These are phyloP conservation scores for Thecophora atra DNA, from an alignment of 2,888 invertebrate species.

Conservation along the genomic window DNA sequence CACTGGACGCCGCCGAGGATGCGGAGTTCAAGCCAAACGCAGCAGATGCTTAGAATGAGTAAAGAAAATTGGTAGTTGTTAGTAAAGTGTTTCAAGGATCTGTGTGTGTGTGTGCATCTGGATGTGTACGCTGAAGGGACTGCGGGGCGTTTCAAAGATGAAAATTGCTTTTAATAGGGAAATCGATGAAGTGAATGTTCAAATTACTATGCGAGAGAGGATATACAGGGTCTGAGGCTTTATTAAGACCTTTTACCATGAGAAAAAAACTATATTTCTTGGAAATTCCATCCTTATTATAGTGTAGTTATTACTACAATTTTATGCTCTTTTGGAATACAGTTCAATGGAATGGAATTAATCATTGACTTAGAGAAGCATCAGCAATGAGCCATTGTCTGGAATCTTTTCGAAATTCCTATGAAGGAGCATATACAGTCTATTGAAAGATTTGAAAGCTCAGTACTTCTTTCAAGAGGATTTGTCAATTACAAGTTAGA, in stretches of 20 bases:
- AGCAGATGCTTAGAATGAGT: slow-evolving; percentile 28
- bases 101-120: neutral
- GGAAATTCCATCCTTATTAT: neutral
- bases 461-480: too few relatives aligned
- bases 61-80: slow-evolving; percentile 6
- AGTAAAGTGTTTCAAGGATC: slow-evolving; percentile 27
- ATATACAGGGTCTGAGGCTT: slow-evolving; percentile 19
- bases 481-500: too few relatives aligned
- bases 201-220: neutral
- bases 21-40: neutral
- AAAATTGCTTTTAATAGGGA: slow-evolving; percentile 34
- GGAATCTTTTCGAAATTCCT: too few relatives aligned
- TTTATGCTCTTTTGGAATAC: too few relatives aligned
- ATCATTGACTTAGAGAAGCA: too few relatives aligned
- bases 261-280: neutral
- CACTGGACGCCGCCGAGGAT: slow-evolving; percentile 47
- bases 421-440: too few relatives aligned
- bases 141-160: slow-evolving; percentile 1
- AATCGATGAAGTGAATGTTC: slow-evolving; percentile 32
- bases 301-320: too few relatives aligned
- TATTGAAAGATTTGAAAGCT: too few relatives aligned
- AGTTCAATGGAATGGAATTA: too few relatives aligned
- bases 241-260: neutral
- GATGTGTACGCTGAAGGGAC: neutral
- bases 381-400: too few relatives aligned